Conservation (phyloP, 2,113 vertebrate species). For the Gallinago media region DNA sequence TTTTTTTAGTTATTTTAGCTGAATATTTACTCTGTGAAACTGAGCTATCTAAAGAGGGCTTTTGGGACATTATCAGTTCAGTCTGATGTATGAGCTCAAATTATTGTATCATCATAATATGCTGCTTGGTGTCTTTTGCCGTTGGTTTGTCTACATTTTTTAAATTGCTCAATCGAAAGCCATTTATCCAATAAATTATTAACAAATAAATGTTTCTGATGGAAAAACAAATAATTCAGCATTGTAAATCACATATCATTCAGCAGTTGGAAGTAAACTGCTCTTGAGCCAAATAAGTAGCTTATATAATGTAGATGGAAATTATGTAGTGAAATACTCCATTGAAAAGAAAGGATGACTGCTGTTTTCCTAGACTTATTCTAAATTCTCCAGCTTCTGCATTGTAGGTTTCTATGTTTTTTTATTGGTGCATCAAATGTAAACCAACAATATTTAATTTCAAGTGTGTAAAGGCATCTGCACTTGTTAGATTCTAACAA, state of each 20-base stretch:
- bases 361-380: not conserved
- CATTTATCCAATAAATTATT: conserved; percentile 61
- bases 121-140: conserved; percentile 3
- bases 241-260: not conserved
- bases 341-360: not conserved
- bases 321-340: not conserved
- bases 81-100: not conserved
- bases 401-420: fast-evolving
- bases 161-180: conserved; percentile 34
- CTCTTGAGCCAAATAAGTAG: not conserved
- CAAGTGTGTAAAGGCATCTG: not conserved
- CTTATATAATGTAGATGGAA: not conserved
- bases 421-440: not conserved
- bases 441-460: not conserved
- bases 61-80: not conserved
- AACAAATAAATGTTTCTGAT: conserved; percentile 34
- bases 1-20: conserved; percentile 21
- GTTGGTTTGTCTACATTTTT: conserved; percentile 32
- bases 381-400: not conserved
- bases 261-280: not conserved
- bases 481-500: not conserved
- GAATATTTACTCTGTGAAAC: conserved; percentile 19
- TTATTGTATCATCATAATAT: conserved; percentile 1
- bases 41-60: conserved; percentile 19
- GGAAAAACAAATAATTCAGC: not conserved